Conservation (phyloP, 2,113 vertebrate species). For the Scolopax mira region DNA sequence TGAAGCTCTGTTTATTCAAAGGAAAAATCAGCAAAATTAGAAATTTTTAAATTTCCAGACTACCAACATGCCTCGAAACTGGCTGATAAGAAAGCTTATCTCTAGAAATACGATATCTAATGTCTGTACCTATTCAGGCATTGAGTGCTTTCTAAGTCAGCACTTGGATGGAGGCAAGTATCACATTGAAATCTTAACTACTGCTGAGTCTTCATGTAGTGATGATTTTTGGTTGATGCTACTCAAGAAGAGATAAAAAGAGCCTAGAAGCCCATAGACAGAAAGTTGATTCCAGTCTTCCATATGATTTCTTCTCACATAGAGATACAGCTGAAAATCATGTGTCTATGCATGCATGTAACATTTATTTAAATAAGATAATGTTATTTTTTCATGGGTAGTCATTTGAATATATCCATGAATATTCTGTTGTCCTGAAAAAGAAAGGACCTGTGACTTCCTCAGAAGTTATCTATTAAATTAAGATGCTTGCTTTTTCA, state of each 20-base stretch:
- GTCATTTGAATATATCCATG: neutral
- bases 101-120: neutral
- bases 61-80: neutral
- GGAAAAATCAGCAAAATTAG: neutral
- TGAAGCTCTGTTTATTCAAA: conserved; percentile 20
- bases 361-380: neutral
- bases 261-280: neutral
- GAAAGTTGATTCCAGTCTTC: neutral
- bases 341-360: neutral
- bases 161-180: neutral
- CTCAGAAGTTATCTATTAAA: neutral
- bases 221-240: neutral
- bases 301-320: neutral
- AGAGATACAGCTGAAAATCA: neutral
- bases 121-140: neutral
- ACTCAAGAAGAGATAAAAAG: neutral
- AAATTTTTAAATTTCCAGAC: neutral
- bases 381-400: neutral
- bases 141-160: neutral
- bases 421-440: neutral
- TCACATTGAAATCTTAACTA: neutral
- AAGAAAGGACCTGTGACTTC: neutral
- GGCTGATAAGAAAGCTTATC: neutral
- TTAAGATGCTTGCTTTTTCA: neutral
- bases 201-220: neutral